Percentiles rank a stretch among this genome's conserved stretches.
These are phyloP conservation scores for Acleris holmiana DNA, from an alignment of 2,888 invertebrate genomes.

Conservation along the genomic window DNA sequence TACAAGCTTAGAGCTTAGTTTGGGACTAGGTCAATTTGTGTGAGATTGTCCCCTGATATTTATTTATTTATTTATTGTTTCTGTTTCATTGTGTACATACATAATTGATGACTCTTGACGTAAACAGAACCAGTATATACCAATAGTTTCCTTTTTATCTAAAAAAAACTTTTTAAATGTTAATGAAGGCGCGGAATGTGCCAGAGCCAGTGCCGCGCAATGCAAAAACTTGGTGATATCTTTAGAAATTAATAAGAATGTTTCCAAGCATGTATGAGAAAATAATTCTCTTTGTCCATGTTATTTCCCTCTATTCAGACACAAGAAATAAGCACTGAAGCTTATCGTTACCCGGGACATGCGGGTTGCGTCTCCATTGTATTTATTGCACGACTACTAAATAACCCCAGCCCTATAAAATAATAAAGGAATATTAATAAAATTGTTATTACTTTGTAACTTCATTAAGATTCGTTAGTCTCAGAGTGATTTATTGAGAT, in stretches of 20 bases:
- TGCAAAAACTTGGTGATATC: neutral
- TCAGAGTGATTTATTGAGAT: neutral
- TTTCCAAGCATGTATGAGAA: neutral
- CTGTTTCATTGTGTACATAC: too few relatives aligned
- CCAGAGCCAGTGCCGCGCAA: too few relatives aligned
- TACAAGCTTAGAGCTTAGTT: too few relatives aligned
- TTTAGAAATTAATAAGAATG: neutral
- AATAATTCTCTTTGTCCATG: neutral
- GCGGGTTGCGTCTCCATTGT: slow-evolving; percentile 60
- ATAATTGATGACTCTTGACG: too few relatives aligned
- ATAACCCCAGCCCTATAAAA: neutral
- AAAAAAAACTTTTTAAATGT: too few relatives aligned
- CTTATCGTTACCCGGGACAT: slow-evolving; percentile 67
- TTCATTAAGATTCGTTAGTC: neutral
- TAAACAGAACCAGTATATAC: too few relatives aligned
- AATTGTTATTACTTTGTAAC: slow-evolving; percentile 9
- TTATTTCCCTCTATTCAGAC: neutral
- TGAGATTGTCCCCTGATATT: too few relatives aligned
- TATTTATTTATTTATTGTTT: too few relatives aligned
- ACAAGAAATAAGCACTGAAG: slow-evolving; percentile 1
- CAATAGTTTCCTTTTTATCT: too few relatives aligned
- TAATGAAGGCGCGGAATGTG: too few relatives aligned
- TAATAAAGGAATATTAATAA: slow-evolving; percentile 14
- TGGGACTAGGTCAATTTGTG: too few relatives aligned
- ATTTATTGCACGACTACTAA: slow-evolving; percentile 18